Evolutionary conservation across 2,113 vertebrate species (phyloP).

Genomic region (Synchiropus splendidus): DNA sequence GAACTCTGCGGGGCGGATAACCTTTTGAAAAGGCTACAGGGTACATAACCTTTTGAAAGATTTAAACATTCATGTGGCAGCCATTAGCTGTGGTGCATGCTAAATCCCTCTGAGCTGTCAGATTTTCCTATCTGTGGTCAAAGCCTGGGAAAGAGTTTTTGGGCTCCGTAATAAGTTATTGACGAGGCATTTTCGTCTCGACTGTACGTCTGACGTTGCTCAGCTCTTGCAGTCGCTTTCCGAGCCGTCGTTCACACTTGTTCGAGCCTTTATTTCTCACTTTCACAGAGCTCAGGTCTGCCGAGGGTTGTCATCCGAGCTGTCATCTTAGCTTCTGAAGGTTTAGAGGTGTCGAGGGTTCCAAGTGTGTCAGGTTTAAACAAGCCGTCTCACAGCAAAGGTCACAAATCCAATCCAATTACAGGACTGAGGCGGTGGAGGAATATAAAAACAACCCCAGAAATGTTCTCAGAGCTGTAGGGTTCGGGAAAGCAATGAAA

Average conservation of each 20-base stretch:
- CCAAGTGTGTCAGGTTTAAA: constrained; percentile 32
- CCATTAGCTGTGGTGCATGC: constrained; percentile 42
- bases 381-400: constrained; percentile 31
- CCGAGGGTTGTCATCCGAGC: constrained; percentile 25
- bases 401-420: constrained; percentile 47
- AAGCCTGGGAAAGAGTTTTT: too few relatives aligned
- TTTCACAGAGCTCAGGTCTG: not conserved
- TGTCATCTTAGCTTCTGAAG: constrained; percentile 26
- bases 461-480: constrained; percentile 5
- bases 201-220: too few relatives aligned
- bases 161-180: too few relatives aligned
- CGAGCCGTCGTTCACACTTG: too few relatives aligned
- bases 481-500: not conserved
- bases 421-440: constrained; percentile 15
- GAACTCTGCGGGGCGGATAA: constrained; percentile 28
- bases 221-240: too few relatives aligned
- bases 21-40: constrained; percentile 46
- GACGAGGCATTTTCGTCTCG: too few relatives aligned
- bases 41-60: constrained; percentile 47
- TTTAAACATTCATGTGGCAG: constrained; percentile 41
- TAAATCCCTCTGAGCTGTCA: constrained; percentile 32
- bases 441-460: constrained; percentile 25
- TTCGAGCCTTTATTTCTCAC: too few relatives aligned
- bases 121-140: constrained; percentile 8
- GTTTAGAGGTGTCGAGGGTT: constrained; percentile 26